A percentile compares a stretch with the other conserved stretches of the same genome.
phyloP scores from a whole-genome alignment of 1,140 invertebrate genomes.

The Reticulitermes speratus region DNA sequence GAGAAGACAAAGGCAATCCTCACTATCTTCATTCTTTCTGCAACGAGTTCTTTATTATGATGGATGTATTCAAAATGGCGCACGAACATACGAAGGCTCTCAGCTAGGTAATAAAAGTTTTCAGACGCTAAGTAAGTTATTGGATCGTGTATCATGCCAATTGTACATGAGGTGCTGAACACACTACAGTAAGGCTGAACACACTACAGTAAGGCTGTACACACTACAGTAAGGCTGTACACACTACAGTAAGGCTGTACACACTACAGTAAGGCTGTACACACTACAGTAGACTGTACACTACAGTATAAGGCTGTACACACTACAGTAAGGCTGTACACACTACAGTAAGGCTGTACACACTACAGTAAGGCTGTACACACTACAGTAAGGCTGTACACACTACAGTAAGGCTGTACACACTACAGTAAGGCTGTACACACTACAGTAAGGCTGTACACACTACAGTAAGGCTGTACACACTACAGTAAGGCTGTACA shows the following conservation, averaged over 20 bases:
- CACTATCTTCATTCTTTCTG: not conserved
- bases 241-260: too few relatives aligned
- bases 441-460: not conserved
- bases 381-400: not conserved
- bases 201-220: too few relatives aligned
- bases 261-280: not conserved
- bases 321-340: not conserved
- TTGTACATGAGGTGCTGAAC: not conserved
- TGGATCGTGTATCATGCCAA: not conserved
- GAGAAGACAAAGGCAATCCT: not conserved
- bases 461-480: not conserved
- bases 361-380: not conserved
- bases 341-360: not conserved
- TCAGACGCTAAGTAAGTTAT: not conserved
- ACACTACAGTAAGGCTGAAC: too few relatives aligned
- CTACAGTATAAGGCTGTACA: not conserved
- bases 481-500: not conserved
- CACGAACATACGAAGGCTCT: not conserved
- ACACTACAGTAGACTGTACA: not conserved
- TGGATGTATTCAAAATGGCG: not conserved
- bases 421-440: not conserved
- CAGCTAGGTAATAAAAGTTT: not conserved
- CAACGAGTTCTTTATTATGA: not conserved
- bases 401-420: not conserved
- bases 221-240: not conserved